Evolutionary conservation across 1,140 invertebrate species (phyloP).

Genomic region (Dendroctonus valens): DNA sequence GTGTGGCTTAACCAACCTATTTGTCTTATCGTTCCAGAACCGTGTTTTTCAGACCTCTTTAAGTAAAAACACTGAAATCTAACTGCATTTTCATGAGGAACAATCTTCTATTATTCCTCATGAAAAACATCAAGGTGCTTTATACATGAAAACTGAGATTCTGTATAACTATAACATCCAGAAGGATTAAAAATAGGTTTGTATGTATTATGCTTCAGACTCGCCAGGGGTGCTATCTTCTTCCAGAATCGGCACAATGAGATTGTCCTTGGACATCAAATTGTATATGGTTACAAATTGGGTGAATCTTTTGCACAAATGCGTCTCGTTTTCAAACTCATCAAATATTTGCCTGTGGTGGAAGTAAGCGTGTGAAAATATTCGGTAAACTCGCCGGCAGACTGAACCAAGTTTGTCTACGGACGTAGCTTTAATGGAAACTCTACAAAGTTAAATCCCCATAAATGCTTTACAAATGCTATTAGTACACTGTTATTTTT

Average conservation of each 20-base stretch:
- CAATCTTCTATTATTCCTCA: too few species aligned
- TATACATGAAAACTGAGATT: too few species aligned
- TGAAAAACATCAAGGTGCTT: too few species aligned
- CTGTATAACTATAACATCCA: too few species aligned
- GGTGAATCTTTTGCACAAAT: slow-evolving; percentile 94
- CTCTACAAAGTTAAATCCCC: slow-evolving; percentile 59
- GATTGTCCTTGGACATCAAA: slow-evolving; percentile 96
- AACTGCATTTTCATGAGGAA: too few species aligned
- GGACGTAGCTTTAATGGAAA: slow-evolving; percentile 98
- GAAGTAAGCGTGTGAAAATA: slow-evolving; percentile 99
- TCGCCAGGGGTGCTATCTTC: slow-evolving; percentile 68
- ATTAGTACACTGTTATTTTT: not conserved
- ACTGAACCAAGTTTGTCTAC: slow-evolving; percentile 98
- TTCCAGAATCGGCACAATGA: slow-evolving; percentile 95
- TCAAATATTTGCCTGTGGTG: slow-evolving; percentile 97
- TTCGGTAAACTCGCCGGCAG: slow-evolving; percentile 96
- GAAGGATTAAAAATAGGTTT: slow-evolving; percentile 1
- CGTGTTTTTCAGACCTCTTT: too few species aligned
- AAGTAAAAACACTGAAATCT: too few species aligned
- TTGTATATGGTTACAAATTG: slow-evolving; percentile 98
- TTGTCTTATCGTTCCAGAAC: too few species aligned
- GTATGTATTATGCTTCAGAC: slow-evolving; percentile 63
- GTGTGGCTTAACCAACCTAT: too few species aligned
- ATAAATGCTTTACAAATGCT: not conserved
- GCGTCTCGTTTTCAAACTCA: slow-evolving; percentile 96